Conservation (phyloP, 2,797 vertebrate genomes). For the Tokudaia muenninki region DNA sequence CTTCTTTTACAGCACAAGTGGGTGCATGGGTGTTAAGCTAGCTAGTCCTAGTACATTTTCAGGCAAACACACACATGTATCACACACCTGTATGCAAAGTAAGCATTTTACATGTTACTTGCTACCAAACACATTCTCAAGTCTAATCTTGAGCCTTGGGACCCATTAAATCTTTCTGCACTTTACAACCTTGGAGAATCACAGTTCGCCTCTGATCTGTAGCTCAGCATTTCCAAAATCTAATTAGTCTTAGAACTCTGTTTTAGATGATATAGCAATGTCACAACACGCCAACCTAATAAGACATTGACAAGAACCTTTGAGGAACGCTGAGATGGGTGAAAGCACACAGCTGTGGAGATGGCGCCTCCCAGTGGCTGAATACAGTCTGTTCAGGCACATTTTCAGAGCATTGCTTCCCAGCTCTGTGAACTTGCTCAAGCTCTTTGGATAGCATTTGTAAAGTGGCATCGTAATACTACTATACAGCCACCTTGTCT, state of each 20-base stretch:
- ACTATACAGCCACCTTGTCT: too few relatives aligned
- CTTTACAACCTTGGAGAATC: background rate
- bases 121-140: background rate
- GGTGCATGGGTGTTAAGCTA: background rate
- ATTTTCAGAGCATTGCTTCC: fast-evolving
- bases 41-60: background rate
- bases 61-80: background rate
- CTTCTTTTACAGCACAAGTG: background rate
- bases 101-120: background rate
- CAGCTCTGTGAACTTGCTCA: background rate
- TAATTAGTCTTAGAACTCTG: background rate
- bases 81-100: background rate
- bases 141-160: background rate
- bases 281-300: background rate
- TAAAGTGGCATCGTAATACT: background rate
- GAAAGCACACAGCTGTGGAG: background rate
- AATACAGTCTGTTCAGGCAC: background rate
- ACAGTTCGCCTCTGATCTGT: constrained; percentile 23
- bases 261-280: background rate
- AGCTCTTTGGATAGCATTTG: background rate
- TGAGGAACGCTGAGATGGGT: background rate
- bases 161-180: constrained; percentile 11
- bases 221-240: constrained; percentile 34
- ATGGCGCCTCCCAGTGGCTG: background rate
- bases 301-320: background rate